Evolutionary conservation across 1,140 invertebrate species (phyloP), one percentile per base, ranked within the genome.

Genomic region (Aporrectodea caliginosa): DNA sequence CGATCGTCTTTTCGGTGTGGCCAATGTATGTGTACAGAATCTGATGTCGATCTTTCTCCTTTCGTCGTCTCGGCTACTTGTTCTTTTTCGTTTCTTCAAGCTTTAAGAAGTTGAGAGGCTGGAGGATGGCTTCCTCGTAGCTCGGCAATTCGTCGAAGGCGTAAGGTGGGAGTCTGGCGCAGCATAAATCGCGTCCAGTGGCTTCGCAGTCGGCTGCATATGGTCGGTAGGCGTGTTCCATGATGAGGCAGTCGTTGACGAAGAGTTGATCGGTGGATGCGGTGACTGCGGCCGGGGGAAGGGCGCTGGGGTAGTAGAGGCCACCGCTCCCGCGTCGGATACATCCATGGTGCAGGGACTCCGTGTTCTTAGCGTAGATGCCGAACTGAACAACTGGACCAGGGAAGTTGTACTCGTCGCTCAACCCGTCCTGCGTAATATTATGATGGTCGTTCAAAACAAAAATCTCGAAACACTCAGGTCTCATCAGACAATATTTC

Each of bases 181-280:
- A 6, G 43, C 22, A 58, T 22, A 58, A 12, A 22, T 58, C 43
- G 6, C 43, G 43, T 12, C 43, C 43, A 6, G 43, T 58, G 43
- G 22, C 6, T 22, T 58, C 43, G n/a, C n/a, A n/a, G 6, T 6
- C 22, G 6, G 43, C 6, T 6, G 6, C 6, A 22, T 58, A 58
- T 6, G 43, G 43, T 58, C 43, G 43, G 22, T 22, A 58, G 43
- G 43, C 43, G 43, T 58, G 43, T 58, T 58, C 43, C 43, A 58
- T 58, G 43, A 58, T 58, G 43, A 58, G 43, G 43, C 43, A 58
- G 43, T 58, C 43, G 43, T 58, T 58, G 43, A 58, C 43, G 43
- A 58, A 58, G 43, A 58, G 43, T 22, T 58, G 43, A 22, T 58
- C 43, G 43, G 43, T 22, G 43, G 22, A 6, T 6, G 43, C 6